phyloP scores from a whole-genome alignment of 1,140 invertebrate species.

The Drosophila nigrodunni region DNA sequence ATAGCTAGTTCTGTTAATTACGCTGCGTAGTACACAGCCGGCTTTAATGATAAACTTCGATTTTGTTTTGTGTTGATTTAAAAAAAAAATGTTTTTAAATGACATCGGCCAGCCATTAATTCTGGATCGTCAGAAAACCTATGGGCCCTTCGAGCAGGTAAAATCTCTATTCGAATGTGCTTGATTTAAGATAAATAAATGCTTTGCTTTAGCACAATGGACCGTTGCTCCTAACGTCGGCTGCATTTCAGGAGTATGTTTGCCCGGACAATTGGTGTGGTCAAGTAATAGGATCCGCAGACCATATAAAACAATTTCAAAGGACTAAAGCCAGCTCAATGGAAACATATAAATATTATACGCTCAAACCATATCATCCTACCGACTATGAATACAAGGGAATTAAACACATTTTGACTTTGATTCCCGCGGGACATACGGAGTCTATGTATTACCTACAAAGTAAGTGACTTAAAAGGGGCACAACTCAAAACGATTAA shows the following conservation, averaged over 20 bases:
- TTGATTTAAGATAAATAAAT: neutral
- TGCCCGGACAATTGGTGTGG: slow-evolving; percentile 40
- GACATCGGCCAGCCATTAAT: slow-evolving; percentile 59
- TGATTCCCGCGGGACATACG: slow-evolving; percentile 37
- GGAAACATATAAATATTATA: neutral
- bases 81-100: slow-evolving; percentile 63
- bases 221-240: slow-evolving; percentile 51
- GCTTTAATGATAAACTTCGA: neutral
- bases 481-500: neutral
- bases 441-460: slow-evolving; percentile 42
- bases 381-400: slow-evolving; percentile 3
- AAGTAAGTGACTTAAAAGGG: slow-evolving; percentile 30
- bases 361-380: slow-evolving; percentile 21
- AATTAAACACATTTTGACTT: slow-evolving; percentile 30
- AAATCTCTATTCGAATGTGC: neutral
- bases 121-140: slow-evolving; percentile 30
- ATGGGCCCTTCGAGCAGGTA: slow-evolving; percentile 47
- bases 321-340: neutral
- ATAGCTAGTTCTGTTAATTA: too few species aligned
- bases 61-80: neutral
- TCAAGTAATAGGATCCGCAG: slow-evolving; percentile 39
- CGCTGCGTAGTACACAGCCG: neutral
- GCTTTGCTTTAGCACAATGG: slow-evolving; percentile 47
- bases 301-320: slow-evolving; percentile 23
- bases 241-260: slow-evolving; percentile 43